These are phyloP conservation scores for Mus pahari DNA, from an alignment of 2,113 vertebrate species.

Conservation along the genomic window DNA sequence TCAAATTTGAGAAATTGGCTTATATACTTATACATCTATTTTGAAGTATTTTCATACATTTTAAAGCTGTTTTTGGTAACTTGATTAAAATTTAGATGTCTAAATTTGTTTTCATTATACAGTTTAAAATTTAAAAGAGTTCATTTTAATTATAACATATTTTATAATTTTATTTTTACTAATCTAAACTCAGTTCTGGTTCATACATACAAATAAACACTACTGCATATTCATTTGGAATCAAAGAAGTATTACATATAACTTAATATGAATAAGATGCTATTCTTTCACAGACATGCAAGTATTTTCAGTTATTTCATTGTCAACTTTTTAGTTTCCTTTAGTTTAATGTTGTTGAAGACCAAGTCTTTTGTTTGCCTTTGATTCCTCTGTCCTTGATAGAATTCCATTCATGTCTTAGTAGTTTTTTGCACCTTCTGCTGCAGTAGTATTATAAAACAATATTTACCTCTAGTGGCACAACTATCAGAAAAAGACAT, in stretches of 20 bases:
- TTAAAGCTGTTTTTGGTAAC: neutral
- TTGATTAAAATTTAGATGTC: neutral
- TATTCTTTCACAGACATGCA: neutral
- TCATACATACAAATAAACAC: neutral
- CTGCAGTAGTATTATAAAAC: neutral
- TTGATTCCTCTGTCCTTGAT: neutral
- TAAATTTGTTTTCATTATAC: conserved; percentile 8
- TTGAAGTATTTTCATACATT: neutral
- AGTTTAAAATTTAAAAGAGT: neutral
- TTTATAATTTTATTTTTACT: neutral
- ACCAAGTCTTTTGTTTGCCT: neutral
- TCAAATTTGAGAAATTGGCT: neutral
- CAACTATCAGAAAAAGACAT: neutral
- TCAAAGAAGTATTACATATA: neutral
- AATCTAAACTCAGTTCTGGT: neutral
- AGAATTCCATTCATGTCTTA: neutral
- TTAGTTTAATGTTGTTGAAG: conserved; percentile 15
- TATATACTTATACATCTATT: neutral
- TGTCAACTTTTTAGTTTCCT: neutral
- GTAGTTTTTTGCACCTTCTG: neutral
- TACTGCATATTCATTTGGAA: neutral
- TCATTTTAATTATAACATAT: conserved; percentile 1
- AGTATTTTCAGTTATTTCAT: neutral
- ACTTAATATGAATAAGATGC: neutral
- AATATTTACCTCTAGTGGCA: neutral